A percentile compares a stretch with the other conserved stretches of the same genome.
Conservation (phyloP, 2,113 vertebrate genomes). For the Nothoprocta pentlandii region DNA sequence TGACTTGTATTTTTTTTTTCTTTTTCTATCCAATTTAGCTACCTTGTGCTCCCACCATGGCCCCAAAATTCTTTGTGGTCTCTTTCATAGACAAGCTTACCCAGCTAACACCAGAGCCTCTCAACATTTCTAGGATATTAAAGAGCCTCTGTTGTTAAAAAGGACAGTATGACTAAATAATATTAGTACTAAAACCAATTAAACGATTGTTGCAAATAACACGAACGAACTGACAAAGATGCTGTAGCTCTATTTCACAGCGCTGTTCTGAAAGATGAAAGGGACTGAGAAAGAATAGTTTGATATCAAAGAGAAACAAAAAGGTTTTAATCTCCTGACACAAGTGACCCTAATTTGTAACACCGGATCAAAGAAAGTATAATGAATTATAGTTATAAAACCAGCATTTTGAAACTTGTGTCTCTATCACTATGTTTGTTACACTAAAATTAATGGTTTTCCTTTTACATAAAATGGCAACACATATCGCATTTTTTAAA, state of each 20-base stretch:
- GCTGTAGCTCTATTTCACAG: constrained; percentile 13
- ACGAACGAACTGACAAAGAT: background rate
- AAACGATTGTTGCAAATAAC: constrained; percentile 61
- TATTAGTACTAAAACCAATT: constrained; percentile 50
- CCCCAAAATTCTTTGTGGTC: constrained; percentile 51
- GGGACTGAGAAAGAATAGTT: constrained; percentile 51
- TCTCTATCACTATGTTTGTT: background rate
- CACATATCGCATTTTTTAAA: constrained; percentile 3
- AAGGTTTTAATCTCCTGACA: constrained; percentile 66
- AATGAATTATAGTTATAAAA: constrained; percentile 58
- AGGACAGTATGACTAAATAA: constrained; percentile 52
- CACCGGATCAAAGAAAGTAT: constrained; percentile 52
- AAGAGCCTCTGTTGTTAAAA: constrained; percentile 34
- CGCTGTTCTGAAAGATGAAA: constrained; percentile 55
- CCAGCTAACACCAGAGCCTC: constrained; percentile 4
- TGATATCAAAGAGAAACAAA: constrained; percentile 65
- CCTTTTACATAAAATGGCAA: constrained; percentile 11
- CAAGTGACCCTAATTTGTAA: constrained; percentile 54
- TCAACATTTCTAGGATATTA: constrained; percentile 36
- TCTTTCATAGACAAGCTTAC: constrained; percentile 23
- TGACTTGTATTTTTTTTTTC: constrained; percentile 29
- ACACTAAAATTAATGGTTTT: background rate
- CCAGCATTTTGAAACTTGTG: constrained; percentile 12
- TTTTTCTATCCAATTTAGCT: constrained; percentile 61
- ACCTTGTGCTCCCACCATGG: constrained; percentile 16